Evolutionary conservation across 2,888 invertebrate species (phyloP).

Genomic region (Alloplasta piceator): DNA sequence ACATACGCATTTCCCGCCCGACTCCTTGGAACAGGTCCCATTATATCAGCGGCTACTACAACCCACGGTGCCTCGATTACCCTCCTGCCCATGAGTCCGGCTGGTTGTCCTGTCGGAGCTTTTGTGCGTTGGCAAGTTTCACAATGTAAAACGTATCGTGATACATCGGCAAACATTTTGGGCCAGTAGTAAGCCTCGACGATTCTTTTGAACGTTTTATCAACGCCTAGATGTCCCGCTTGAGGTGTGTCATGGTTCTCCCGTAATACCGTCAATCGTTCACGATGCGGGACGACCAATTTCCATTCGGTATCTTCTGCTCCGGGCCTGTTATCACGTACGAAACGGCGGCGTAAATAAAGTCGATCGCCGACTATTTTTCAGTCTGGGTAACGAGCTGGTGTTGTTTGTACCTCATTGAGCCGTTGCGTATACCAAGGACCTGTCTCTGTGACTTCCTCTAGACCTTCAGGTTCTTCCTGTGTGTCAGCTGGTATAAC

Average conservation of each 20-base stretch:
- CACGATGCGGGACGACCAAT: conserved; percentile 62
- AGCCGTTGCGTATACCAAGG: conserved; percentile 46
- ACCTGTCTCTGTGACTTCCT: neutral
- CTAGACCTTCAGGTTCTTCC: neutral
- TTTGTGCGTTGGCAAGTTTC: conserved; percentile 67
- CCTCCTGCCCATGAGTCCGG: conserved; percentile 66
- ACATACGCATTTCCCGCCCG: conserved; percentile 60
- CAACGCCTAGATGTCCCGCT: conserved; percentile 70
- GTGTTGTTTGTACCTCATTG: conserved; percentile 15
- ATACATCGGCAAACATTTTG: conserved; percentile 66
- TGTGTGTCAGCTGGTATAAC: neutral
- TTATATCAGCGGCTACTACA: conserved; percentile 19
- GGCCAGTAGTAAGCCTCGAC: conserved; percentile 72
- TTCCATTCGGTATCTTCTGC: conserved; percentile 64
- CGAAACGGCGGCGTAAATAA: conserved; percentile 45
- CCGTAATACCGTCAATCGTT: conserved; percentile 46
- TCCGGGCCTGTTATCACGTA: conserved; percentile 6
- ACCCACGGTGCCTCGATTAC: conserved; percentile 32
- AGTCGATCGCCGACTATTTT: conserved; percentile 29
- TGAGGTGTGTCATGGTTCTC: conserved; percentile 69
- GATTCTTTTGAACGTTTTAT: conserved; percentile 66
- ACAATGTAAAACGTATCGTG: conserved; percentile 68
- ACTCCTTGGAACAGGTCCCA: conserved; percentile 36
- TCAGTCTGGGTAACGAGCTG: conserved; percentile 54
- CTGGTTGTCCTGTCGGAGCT: conserved; percentile 59